Base-by-base conservation (phyloP, 2,113 vertebrate species). In the Gallinago jamesoni region DNA sequence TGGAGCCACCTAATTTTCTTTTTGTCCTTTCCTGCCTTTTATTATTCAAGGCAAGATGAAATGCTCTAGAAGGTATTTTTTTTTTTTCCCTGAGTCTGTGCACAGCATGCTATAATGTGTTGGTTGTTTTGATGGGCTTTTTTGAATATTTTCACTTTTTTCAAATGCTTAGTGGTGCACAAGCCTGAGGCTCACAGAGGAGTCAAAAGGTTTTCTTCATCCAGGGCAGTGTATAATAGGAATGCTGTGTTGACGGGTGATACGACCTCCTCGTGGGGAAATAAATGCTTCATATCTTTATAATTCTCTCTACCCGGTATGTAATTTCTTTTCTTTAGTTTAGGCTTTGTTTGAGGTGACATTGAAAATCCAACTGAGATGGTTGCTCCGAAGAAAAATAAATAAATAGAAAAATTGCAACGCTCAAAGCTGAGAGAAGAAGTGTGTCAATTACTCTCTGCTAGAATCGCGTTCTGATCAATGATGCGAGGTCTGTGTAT, bases 131-230 rank as follows among this genome's bases (percentile, higher is more conserved):
- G 53, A 27, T 62, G 35, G 28, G 7, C 31, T 11, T 50, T 79
- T 79, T 59, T 17, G 7, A 83, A 31, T 67, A n/a, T 84, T 57
- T 78, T 70, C 6, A 76, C 23, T 74, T 94, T 72, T 86, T 90
- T 35, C 76, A 52, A 52, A 45, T 92, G 45, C 18, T 92, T 90
- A 87, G 67, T 48, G 33, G 3, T 79, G 75, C 94, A 85, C 47
- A 95, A 90, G 66, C 83, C 92, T 76, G 59, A 77, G 85, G 94
- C 79, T 79, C 47, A 28, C 28, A 94, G 69, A 48, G 39, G 75
- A 94, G 92, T 89, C 70, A 69, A 92, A 97, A 92, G 70, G 52
- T 63, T 80, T 93, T 80, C 55, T 79, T 87, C 47, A 75, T 94
- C 31, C 69, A 62, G 30, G 64, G 35, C 39, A 68, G 31, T 52